Evolutionary conservation across 2,888 invertebrate species (phyloP).

Genomic region (Cheilosia pagana): DNA sequence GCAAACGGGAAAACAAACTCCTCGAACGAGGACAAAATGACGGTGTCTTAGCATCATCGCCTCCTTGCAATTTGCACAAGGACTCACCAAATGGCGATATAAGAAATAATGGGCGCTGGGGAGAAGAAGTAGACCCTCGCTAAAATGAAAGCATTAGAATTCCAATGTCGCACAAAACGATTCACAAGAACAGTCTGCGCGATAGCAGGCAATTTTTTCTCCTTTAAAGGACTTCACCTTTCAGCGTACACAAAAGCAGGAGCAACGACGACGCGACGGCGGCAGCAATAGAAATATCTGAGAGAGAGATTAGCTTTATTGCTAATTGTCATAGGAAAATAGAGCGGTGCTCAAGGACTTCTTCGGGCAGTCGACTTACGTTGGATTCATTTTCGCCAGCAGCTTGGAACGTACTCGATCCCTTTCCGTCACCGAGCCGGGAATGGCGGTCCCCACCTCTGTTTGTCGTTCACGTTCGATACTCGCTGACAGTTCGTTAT

Average conservation of each 20-base stretch:
- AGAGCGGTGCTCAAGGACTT: neutral
- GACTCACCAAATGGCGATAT: slow-evolving; percentile 16
- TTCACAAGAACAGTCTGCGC: slow-evolving; percentile 22
- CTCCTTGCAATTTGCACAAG: slow-evolving; percentile 28
- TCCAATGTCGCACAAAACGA: slow-evolving; percentile 46
- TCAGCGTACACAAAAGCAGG: slow-evolving; percentile 4
- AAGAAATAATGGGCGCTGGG: slow-evolving; percentile 10
- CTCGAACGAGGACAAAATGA: slow-evolving; percentile 23
- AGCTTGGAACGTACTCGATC: slow-evolving; percentile 83
- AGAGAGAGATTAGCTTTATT: slow-evolving; percentile 57
- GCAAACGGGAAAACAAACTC: slow-evolving; percentile 23
- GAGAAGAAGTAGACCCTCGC: neutral
- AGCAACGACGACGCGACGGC: slow-evolving; percentile 12
- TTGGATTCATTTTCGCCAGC: slow-evolving; percentile 83
- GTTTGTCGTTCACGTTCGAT: slow-evolving; percentile 92
- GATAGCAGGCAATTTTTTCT: slow-evolving; percentile 44
- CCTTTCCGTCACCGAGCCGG: slow-evolving; percentile 84
- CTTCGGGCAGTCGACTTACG: slow-evolving; percentile 78
- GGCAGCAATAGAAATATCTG: too few species aligned
- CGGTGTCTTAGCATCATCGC: slow-evolving; percentile 10
- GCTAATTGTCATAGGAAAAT: slow-evolving; percentile 62
- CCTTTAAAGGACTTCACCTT: slow-evolving; percentile 37
- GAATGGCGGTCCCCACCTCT: slow-evolving; percentile 83
- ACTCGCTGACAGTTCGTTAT: slow-evolving; percentile 90
- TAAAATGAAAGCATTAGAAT: slow-evolving; percentile 56